These are phyloP conservation scores for Platanista minor DNA, from an alignment of 2,113 vertebrate genomes.

Conservation along the genomic window DNA sequence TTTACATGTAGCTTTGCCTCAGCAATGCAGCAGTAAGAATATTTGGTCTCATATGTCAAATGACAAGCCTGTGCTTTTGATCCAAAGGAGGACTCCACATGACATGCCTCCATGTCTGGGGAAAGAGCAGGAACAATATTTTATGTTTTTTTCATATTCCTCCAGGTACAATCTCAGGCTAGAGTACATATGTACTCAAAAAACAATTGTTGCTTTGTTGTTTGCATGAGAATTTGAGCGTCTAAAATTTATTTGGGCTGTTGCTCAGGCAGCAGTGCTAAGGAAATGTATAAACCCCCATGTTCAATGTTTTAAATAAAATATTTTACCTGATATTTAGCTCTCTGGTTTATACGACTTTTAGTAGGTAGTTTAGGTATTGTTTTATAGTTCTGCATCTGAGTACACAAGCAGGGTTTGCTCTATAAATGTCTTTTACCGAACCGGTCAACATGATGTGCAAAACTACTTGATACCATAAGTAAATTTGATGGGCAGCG, in stretches of 20 bases:
- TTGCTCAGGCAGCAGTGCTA: not conserved
- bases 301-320: constrained; percentile 8
- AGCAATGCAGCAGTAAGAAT: not conserved
- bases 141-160: not conserved
- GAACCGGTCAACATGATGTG: not conserved
- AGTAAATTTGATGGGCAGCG: not conserved
- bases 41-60: not conserved
- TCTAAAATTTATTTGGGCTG: not conserved
- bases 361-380: not conserved
- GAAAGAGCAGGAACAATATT: not conserved
- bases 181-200: not conserved
- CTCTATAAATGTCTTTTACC: not conserved
- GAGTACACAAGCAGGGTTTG: not conserved
- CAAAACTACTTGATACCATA: not conserved
- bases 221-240: not conserved
- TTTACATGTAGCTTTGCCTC: not conserved
- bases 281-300: not conserved
- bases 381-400: not conserved
- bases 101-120: not conserved
- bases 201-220: not conserved
- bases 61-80: not conserved
- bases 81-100: not conserved
- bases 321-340: not conserved
- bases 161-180: not conserved
- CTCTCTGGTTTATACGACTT: not conserved